phyloP scores from a whole-genome alignment of 2,113 vertebrate genomes.

The Micronisus gabar region DNA sequence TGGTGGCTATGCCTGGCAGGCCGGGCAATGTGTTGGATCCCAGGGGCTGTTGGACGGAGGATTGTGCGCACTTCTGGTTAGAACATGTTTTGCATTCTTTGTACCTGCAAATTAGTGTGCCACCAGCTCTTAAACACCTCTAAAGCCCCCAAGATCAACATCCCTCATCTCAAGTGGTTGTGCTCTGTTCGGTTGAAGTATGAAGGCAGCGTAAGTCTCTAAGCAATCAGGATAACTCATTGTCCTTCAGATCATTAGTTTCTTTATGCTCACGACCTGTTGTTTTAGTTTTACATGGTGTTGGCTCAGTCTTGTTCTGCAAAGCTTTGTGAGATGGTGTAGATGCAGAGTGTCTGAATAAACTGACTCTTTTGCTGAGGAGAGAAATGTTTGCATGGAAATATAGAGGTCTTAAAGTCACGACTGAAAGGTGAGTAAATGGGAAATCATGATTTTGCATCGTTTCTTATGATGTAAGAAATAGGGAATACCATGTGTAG shows the following conservation, averaged over 20 bases:
- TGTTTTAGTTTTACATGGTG: accelerated
- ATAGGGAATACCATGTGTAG: accelerated
- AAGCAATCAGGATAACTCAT: accelerated
- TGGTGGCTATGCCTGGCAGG: not conserved
- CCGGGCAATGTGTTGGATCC: accelerated
- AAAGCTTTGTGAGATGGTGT: not conserved
- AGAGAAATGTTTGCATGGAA: not conserved
- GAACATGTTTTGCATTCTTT: not conserved
- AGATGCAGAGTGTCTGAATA: not conserved
- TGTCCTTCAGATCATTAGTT: not conserved
- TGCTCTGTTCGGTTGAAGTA: not conserved
- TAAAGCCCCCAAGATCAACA: accelerated
- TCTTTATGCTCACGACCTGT: not conserved
- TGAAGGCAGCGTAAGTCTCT: not conserved
- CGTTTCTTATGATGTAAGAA: not conserved
- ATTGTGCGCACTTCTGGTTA: not conserved
- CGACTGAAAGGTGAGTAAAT: accelerated
- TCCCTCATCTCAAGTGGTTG: not conserved
- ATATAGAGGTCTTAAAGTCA: not conserved
- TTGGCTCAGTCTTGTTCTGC: not conserved
- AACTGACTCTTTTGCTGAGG: not conserved
- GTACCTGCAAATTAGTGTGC: accelerated
- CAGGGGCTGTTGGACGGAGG: accelerated
- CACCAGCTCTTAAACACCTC: not conserved
- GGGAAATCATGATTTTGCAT: not conserved